Base-by-base conservation (phyloP, 2,888 invertebrate species). In the Caenorhabditis sp. region DNA sequence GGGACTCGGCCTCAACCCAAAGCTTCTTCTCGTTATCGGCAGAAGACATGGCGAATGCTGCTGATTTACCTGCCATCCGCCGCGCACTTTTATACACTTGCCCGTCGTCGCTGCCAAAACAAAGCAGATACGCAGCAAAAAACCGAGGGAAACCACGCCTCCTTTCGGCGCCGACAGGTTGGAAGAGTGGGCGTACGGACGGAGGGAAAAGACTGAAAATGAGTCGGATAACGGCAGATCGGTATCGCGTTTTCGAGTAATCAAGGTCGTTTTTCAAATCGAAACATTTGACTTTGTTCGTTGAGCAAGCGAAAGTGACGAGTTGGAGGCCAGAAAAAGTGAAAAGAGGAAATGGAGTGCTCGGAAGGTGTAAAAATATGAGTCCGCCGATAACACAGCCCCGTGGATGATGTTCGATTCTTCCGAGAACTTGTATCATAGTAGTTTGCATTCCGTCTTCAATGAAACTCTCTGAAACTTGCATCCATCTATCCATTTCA, bases 1-100 rank as follows among this genome's bases (percentile, higher is more conserved):
- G 80, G 71, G 74, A 80, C 65, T 86, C 84, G 53, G 85, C 86
- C 79, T 86, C 85, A 35, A 73, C 46, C 61, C 65, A 75, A 63
- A 79, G 61, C 61, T 80, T 82, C 84, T 84, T 84, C 81, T 84
- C 84, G 56, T 78, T 74, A 61, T 74, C 74, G 61, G 74, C 68
- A 66, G 74, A 75, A 56, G 73, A 74, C 74, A 75, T 75, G 55
- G 48, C 53, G 72, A 72, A 72, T 72, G 72, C 72, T 72, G 68
- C 68, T 68, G 68, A 68, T 68, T 68, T 68, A 68, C 68, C 68
- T 68, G 68, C 68, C 70, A 71, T 37, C 53, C 45, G 35, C 22
- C 35, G 61, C 61, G 58, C 70, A 71, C 70, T 71, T 71, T 71
- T 71, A 71, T 71, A 71, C 70, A 71, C 70, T 53, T 30, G 45